phyloP scores from a whole-genome alignment of 2,113 vertebrate species.

The Hyla sarda region DNA sequence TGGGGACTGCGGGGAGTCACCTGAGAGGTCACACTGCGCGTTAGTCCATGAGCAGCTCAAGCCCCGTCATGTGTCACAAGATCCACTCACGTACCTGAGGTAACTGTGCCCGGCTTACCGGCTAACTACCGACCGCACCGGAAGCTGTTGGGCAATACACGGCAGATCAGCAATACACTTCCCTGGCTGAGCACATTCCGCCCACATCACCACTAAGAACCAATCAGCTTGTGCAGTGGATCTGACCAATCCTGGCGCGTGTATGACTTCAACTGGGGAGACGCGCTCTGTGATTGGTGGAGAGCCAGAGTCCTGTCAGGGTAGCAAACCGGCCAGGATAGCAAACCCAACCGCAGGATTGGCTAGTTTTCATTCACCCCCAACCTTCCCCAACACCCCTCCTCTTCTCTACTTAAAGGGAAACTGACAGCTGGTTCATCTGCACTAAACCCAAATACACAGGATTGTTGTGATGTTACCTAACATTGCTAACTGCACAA shows the following conservation, averaged over 20 bases:
- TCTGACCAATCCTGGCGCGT: neutral
- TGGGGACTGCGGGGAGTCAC: neutral
- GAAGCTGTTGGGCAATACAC: constrained; percentile 26
- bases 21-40: neutral
- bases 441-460: no score
- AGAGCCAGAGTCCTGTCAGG: no score
- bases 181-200: neutral
- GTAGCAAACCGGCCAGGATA: no score
- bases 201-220: neutral
- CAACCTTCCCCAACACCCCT: no score
- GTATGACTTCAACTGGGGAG: neutral
- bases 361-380: no score
- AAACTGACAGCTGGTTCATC: no score
- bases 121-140: neutral
- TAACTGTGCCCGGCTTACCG: neutral
- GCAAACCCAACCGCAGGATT: no score
- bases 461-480: no score
- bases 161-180: constrained; percentile 14
- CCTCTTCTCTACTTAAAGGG: no score
- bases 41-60: neutral
- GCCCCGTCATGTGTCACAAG: neutral
- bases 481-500: no score
- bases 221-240: neutral
- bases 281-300: neutral
- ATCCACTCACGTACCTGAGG: neutral